Base-by-base conservation (phyloP, 2,113 vertebrate genomes). In the Podilymbus podiceps region DNA sequence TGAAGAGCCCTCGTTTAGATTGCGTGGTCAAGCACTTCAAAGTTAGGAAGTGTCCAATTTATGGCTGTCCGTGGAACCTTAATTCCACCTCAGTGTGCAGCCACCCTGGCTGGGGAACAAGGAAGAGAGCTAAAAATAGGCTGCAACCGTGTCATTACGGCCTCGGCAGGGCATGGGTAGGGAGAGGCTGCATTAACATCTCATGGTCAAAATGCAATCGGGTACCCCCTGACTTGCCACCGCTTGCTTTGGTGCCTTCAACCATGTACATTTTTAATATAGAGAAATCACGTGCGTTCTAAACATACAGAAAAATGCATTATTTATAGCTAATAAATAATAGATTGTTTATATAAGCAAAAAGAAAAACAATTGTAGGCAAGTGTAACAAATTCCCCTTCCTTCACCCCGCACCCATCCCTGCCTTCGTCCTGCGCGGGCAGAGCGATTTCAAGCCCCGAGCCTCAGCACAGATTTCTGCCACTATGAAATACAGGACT, bases 291-390 rank as follows among this genome's bases (percentile, higher is more conserved):
- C 81, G 91, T 96, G 94, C 85, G 85, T 96, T 96, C 95, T 94
- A 97, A 97, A 97, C 96, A 97, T 96, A 97, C 96, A 97, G 96
- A 94, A 96, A 96, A 96, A 96, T 97, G 87, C 74, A 96, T 97
- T 97, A 97, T 97, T 97, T 96, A 97, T 97, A 96, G 60, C 90
- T 97, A 81, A 96, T 95, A 97, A 97, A 97, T 97, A 97, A 97
- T 96, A 97, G 90, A 95, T 97, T 97, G 95, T 96, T 97, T 97
- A 96, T 96, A 96, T 96, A 95, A 97, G 88, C 90, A 96, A 95
- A 96, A 93, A 92, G 95, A 91, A 90, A 96, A 96, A 93, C 95
- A 96, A 96, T 96, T 85, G 89, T 91, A 93, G 88, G 94, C 95
- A 95, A 95, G 91, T 95, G 95, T 97, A 97, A 91, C 95, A 85